These are phyloP conservation scores for Monomorium pharaonis DNA, from an alignment of 1,140 invertebrate species.

Conservation along the genomic window DNA sequence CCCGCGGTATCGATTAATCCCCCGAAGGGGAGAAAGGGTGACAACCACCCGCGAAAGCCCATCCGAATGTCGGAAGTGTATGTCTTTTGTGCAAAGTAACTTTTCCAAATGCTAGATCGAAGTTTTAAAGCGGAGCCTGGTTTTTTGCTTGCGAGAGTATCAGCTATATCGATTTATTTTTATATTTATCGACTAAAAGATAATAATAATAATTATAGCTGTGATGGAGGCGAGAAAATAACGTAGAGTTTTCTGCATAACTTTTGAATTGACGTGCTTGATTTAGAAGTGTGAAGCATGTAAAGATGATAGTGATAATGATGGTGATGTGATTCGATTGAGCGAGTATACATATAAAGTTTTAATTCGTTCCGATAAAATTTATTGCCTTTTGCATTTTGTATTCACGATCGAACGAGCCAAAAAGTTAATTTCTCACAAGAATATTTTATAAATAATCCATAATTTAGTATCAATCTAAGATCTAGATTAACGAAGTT, in stretches of 20 bases:
- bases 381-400: too few species aligned
- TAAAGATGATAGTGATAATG: neutral
- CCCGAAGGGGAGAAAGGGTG: neutral
- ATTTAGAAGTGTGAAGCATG: neutral
- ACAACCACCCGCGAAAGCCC: neutral
- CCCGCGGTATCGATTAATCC: conserved; percentile 22
- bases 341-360: neutral
- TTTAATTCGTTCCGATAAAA: neutral
- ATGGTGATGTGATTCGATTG: neutral
- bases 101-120: neutral
- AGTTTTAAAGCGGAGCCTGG: neutral
- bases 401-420: too few species aligned
- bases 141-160: neutral
- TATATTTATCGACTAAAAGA: conserved; percentile 8
- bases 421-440: too few species aligned
- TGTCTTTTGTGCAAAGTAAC: neutral
- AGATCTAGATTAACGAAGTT: too few species aligned
- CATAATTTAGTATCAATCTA: too few species aligned
- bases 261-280: neutral
- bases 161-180: conserved; percentile 33
- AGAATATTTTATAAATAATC: too few species aligned
- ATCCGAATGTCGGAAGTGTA: neutral
- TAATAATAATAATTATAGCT: neutral
- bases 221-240: conserved; percentile 1
- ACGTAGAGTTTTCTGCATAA: neutral